A percentile compares a stretch with the other conserved stretches of the same genome.
Conservation (phyloP, 2,888 invertebrate genomes). For the Athalia circularis region DNA sequence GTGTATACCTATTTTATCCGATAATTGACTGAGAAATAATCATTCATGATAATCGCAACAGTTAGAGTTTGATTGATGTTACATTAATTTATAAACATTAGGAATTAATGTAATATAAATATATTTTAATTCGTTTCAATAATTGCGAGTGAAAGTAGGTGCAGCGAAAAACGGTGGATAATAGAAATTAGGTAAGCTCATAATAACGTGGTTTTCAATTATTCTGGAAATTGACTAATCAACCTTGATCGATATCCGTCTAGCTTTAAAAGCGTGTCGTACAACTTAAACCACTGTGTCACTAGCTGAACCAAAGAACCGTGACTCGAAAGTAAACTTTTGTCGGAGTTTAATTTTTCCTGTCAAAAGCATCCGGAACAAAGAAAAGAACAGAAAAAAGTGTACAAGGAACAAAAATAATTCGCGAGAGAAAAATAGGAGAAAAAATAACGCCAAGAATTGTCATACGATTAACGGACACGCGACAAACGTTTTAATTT, state of each 20-base stretch:
- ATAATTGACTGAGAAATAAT: conserved; percentile 13
- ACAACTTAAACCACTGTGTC: background rate
- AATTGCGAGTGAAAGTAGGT: no score
- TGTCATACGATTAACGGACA: conserved; percentile 3
- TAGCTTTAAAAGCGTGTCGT: background rate
- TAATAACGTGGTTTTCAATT: background rate
- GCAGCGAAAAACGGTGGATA: background rate
- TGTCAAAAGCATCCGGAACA: no score
- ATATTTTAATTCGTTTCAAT: no score
- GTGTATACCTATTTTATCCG: conserved; percentile 1
- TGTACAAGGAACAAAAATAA: background rate
- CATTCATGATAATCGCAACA: background rate
- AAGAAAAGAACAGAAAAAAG: no score
- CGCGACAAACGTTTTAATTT: conserved; percentile 23
- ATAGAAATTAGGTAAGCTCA: conserved; percentile 1
- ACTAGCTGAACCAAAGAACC: background rate
- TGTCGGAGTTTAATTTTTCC: no score
- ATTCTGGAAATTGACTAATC: conserved; percentile 14
- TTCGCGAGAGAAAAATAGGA: background rate
- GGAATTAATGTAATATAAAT: no score
- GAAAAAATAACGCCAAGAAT: background rate
- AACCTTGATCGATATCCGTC: background rate
- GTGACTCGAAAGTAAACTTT: no score
- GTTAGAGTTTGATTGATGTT: conserved; percentile 6
- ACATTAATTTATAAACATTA: background rate